Base-by-base conservation (phyloP, 2,113 vertebrate species). In the Numenius arquata region DNA sequence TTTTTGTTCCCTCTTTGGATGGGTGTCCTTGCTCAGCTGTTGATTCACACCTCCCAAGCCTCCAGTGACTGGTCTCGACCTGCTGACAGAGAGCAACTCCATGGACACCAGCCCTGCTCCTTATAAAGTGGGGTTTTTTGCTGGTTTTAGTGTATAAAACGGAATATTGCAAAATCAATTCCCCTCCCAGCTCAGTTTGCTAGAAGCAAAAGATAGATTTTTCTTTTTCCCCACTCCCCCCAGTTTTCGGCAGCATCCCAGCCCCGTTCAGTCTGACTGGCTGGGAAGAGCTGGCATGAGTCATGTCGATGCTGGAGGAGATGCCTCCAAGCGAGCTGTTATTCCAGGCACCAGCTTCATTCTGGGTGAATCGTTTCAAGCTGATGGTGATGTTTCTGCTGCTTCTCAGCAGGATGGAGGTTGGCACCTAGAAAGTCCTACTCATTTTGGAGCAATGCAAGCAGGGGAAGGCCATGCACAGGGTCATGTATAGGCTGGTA, bases 21-120 rank as follows among this genome's bases (percentile, higher is more conserved):
- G 26, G 25, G 34, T 0, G 4, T 63, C 34, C 40, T 74, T 26
- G 40, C 32, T 53, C 47, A 27, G 47, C 7, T 18, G 32, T n/a
- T 21, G 7, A 12, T 29, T 48, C 25, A 8, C 30, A 41, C 21
- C 15, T 4, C 62, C 45, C 2, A 4, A 58, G 48, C 20, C 50
- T 5, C 55, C 3, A 4, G 19, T 41, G 30, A 8, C 38, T 1
- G 0, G 11, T 40, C 32, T n/a, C 6, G 2, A 23, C 55, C 43
- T 40, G 27, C 29, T 30, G 52, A 38, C 26, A 29, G 43, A 41
- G 20, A 25, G 16, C 14, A 30, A 5, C 43, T 45, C 25, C 27
- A 5, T 1, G 47, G 56, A 47, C 43, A 50, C 63, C 45, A 43
- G 62, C 23, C 23, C 15, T 3, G 12, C 53, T 53, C 55, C 38